Base-by-base conservation (phyloP, 2,113 vertebrate genomes). In the Damaliscus lunatus region DNA sequence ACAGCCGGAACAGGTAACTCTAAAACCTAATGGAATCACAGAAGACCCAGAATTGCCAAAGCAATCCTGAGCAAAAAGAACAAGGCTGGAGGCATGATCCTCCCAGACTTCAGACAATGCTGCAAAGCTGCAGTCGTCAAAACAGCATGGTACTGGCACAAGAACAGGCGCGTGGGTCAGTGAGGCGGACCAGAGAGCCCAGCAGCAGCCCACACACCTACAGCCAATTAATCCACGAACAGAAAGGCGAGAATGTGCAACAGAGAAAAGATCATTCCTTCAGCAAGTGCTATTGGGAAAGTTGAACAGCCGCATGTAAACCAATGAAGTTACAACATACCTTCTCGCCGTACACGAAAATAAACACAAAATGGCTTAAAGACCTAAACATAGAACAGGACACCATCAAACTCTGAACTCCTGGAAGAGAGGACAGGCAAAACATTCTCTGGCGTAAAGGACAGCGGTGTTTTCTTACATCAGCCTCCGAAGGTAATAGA, bases 181-280 rank as follows among this genome's bases (percentile, higher is more conserved):
- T 7, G 80, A 19, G 3, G n/a, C 31, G 14, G 31, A 8, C 14
- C 11, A 17, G 43, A 31, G 77, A 17, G 27, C 43, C 74, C 7
- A 5, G 43, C 43, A 25, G 21, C 4, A 36, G 21, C 31, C 80
- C 80, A 2, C 50, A 12, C 31, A 1, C 5, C 48, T 4, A 0
- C 17, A 4, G 48, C 52, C 80, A 7, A 0, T 7, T 13, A 7
- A 23, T 2, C 80, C 31, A 1, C 0, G 0, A n/a, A 0, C 11
- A 14, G 48, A 12, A 7, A 14, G 50, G 50, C 33, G 4, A 14
- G 50, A 25, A 4, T 0, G 23, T 12, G 4, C 33, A 3, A 0
- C 3, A 2, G 19, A 25, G 19, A 1, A n/a, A 33, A 23, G 31
- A 6, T 0, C 10, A 12, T 7, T 3, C 31, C 48, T 52, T n/a